Percentiles rank a stretch among this genome's conserved stretches.
Evolutionary conservation across 2,113 vertebrate genomes (phyloP).

Genomic region (Prinia subflava): DNA sequence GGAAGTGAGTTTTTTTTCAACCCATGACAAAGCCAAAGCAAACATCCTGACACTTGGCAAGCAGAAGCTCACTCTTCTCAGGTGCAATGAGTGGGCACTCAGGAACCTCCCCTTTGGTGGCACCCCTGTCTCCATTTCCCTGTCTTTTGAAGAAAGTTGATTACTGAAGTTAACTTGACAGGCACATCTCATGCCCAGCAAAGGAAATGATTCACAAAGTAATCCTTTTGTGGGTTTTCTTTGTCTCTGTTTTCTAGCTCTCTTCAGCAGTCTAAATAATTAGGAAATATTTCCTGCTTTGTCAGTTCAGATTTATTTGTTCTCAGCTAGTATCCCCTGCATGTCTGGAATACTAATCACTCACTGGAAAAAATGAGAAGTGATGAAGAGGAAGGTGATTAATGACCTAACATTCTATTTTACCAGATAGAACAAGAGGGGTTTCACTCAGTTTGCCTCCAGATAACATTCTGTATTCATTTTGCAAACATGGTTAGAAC

Average conservation of each 20-base stretch:
- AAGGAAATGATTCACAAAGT: not conserved
- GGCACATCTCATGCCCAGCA: not conserved
- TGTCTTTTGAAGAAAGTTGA: not conserved
- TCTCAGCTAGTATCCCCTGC: not conserved
- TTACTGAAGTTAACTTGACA: not conserved
- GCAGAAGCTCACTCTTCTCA: not conserved
- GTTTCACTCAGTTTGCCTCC: conserved; percentile 50
- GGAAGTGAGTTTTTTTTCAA: no score
- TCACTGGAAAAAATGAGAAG: not conserved
- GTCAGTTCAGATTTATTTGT: conserved; percentile 48
- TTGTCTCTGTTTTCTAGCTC: not conserved
- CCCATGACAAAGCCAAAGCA: no score
- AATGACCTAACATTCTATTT: conserved; percentile 63
- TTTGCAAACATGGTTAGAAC: conserved; percentile 55
- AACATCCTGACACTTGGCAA: not conserved
- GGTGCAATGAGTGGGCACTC: not conserved
- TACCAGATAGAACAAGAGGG: conserved; percentile 36
- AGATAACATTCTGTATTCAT: conserved; percentile 66
- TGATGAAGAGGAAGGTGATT: conserved; percentile 59
- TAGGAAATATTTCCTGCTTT: conserved; percentile 42
- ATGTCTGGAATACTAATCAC: conserved; percentile 26
- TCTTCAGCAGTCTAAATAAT: conserved; percentile 15
- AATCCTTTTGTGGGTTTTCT: not conserved
- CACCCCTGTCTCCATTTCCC: not conserved
- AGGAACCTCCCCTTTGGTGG: not conserved